Percentiles rank a stretch among this genome's conserved stretches.
phyloP scores from a whole-genome alignment of 2,888 invertebrate species.

The Xestia sexstrigata region DNA sequence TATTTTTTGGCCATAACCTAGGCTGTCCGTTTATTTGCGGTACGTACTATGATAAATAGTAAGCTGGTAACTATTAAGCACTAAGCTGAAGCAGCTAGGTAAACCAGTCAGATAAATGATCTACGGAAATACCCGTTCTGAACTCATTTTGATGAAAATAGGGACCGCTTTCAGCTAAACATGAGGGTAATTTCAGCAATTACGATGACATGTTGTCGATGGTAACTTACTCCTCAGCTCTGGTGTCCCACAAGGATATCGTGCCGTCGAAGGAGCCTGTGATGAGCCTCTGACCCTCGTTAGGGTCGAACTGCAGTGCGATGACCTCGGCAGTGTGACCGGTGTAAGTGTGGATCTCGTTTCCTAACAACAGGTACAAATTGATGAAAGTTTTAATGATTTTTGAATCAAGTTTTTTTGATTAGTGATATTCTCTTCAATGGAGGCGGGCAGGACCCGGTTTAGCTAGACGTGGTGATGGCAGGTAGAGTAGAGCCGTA shows the following conservation, averaged over 20 bases:
- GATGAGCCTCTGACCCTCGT: constrained; percentile 92
- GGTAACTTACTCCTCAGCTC: constrained; percentile 90
- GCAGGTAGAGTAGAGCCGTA: background rate
- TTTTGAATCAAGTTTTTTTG: background rate
- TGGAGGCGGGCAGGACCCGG: background rate
- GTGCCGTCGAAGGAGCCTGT: constrained; percentile 96
- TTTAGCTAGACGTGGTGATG: background rate
- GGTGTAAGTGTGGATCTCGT: constrained; percentile 90
- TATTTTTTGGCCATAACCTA: background rate
- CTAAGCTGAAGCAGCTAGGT: background rate
- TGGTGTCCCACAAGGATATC: constrained; percentile 94
- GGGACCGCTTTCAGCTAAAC: background rate
- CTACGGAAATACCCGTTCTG: background rate
- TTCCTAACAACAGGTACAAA: constrained; percentile 80
- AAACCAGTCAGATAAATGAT: background rate
- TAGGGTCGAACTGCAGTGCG: constrained; percentile 93
- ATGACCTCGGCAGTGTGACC: constrained; percentile 95
- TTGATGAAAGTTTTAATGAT: background rate
- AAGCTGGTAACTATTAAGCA: background rate
- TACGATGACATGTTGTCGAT: background rate
- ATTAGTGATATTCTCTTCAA: background rate
- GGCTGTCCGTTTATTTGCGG: too few species aligned
- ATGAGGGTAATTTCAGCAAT: background rate
- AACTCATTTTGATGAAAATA: background rate
- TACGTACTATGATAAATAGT: background rate